A percentile compares a stretch with the other conserved stretches of the same genome.
These are phyloP conservation scores for Globia sparganii DNA, from an alignment of 2,888 invertebrate genomes.

Conservation along the genomic window DNA sequence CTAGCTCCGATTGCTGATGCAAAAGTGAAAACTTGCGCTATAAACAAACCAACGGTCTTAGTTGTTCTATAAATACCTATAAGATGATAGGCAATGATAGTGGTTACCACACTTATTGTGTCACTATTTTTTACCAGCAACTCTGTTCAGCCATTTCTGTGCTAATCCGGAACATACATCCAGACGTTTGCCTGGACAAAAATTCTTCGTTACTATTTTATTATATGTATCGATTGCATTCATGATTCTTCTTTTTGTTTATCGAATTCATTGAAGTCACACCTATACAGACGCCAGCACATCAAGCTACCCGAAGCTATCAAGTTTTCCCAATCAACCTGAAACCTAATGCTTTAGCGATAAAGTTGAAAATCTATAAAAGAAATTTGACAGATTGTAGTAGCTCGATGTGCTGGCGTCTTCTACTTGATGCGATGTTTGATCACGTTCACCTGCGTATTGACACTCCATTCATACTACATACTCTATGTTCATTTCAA, in stretches of 20 bases:
- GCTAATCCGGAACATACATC: background rate
- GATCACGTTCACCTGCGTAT: background rate
- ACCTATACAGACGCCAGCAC: too few species aligned
- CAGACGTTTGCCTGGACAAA: background rate
- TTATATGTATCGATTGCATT: background rate
- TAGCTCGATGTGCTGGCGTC: too few species aligned
- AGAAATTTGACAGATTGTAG: too few species aligned
- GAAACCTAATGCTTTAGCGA: too few species aligned
- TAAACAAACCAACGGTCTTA: background rate
- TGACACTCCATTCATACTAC: conserved; percentile 7
- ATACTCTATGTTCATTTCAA: conserved; percentile 8
- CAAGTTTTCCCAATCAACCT: too few species aligned
- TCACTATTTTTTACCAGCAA: background rate
- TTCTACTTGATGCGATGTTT: background rate
- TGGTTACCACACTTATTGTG: background rate
- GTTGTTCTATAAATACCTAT: background rate
- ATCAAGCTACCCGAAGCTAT: too few species aligned
- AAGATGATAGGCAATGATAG: background rate
- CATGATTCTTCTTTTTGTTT: background rate
- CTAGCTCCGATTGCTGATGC: too few species aligned
- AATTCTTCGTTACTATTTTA: background rate
- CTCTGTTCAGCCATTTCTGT: too few species aligned
- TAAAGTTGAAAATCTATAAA: too few species aligned
- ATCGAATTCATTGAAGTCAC: background rate
- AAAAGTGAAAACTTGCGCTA: background rate